Percentiles rank a stretch among this genome's conserved stretches.
Evolutionary conservation across 2,113 vertebrate genomes (phyloP).

Genomic region (Gasterosteus aculeatus): DNA sequence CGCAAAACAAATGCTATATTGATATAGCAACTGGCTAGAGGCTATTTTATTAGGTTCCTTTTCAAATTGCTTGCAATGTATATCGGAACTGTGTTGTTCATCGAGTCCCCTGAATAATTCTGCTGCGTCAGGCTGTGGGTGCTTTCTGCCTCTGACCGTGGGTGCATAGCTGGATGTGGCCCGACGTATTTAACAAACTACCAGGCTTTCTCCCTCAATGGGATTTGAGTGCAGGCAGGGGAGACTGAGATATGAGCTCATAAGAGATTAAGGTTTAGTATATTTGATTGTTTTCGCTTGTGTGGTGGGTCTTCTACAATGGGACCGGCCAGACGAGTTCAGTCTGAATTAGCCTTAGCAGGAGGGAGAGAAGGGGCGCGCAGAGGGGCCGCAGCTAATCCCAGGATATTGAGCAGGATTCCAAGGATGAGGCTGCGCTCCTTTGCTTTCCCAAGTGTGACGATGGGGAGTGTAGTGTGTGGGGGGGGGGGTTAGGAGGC

Average conservation of each 20-base stretch:
- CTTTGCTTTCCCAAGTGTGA: slow-evolving; percentile 85
- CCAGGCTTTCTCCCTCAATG: slow-evolving; percentile 36
- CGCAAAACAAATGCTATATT: slow-evolving; percentile 12
- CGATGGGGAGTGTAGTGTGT: slow-evolving; percentile 58
- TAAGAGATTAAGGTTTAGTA: slow-evolving; percentile 83
- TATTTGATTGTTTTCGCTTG: slow-evolving; percentile 82
- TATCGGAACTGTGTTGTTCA: slow-evolving; percentile 25
- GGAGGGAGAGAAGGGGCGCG: slow-evolving; percentile 72
- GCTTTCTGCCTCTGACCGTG: slow-evolving; percentile 24
- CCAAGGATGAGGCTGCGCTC: slow-evolving; percentile 79
- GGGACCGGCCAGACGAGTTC: slow-evolving; percentile 69
- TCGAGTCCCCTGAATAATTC: slow-evolving; percentile 48
- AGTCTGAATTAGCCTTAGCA: slow-evolving; percentile 75
- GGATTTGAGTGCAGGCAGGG: slow-evolving; percentile 54
- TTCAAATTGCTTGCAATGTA: slow-evolving; percentile 37
- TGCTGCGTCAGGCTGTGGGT: slow-evolving; percentile 29
- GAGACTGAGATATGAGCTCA: slow-evolving; percentile 75
- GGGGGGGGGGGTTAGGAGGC: slow-evolving; percentile 32
- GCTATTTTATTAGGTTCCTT: slow-evolving; percentile 32
- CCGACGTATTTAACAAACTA: slow-evolving; percentile 59
- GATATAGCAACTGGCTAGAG: background rate
- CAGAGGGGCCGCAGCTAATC: slow-evolving; percentile 81
- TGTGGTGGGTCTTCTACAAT: slow-evolving; percentile 69
- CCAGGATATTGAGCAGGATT: slow-evolving; percentile 85
- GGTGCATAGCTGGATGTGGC: slow-evolving; percentile 39